Conservation (phyloP, 2,888 invertebrate species). For the Herminia tarsipennalis region DNA sequence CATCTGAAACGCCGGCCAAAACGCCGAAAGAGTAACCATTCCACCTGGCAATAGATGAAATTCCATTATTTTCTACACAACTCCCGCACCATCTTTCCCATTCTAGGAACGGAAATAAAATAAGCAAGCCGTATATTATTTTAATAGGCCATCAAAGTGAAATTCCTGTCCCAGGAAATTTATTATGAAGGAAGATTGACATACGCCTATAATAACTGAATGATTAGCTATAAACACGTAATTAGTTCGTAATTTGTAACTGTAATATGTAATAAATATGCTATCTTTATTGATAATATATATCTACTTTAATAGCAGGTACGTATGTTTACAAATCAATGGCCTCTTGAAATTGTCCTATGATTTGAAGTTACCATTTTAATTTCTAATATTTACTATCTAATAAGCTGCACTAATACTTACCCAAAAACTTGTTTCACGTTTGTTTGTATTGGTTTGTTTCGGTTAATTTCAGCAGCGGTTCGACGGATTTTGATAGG, state of each 20-base stretch:
- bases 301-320: too few species aligned
- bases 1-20: too few species aligned
- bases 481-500: too few species aligned
- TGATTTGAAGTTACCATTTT: too few species aligned
- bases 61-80: not conserved
- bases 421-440: too few species aligned
- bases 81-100: not conserved
- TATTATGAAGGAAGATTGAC: constrained; percentile 11
- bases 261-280: constrained; percentile 3
- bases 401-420: too few species aligned
- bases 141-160: constrained; percentile 16
- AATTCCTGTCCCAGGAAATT: constrained; percentile 13
- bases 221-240: constrained; percentile 21
- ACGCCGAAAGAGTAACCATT: too few species aligned
- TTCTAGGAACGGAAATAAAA: constrained; percentile 8
- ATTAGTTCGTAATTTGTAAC: constrained; percentile 13
- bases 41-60: too few species aligned
- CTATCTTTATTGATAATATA: too few species aligned
- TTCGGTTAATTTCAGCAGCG: too few species aligned
- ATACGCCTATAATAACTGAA: constrained; percentile 7
- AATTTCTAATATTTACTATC: too few species aligned
- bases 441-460: too few species aligned
- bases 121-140: constrained; percentile 8
- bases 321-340: not conserved
- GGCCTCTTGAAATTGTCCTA: not conserved